Evolutionary conservation across 2,888 invertebrate genomes (phyloP), one percentile per base, ranked within the genome.

Genomic region (Orthosia incerta): DNA sequence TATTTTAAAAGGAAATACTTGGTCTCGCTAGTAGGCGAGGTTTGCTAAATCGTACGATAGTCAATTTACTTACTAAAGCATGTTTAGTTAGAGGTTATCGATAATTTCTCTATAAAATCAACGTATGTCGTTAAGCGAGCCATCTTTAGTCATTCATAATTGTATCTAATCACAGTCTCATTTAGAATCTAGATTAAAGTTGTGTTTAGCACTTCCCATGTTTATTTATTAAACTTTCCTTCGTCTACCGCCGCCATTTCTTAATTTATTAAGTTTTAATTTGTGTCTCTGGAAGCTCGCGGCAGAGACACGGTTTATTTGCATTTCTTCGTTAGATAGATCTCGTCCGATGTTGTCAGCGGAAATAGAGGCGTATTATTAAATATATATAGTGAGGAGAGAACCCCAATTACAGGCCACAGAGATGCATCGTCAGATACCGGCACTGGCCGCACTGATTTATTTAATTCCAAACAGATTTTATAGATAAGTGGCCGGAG

Each of bases 331-430:
- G 46, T 62, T 63, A 80, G 84, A 87, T 85, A 77, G 79, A 85
- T 88, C 82, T 85, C 67, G 56, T 71, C 70, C 62, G 87, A 86
- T 86, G 88, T 86, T 89, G 88, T 88, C 88, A 86, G 86, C 89
- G 91, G 90, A 91, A 91, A 88, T 86, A 77, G 84, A 79, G 81
- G 86, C 81, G 83, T 92, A 87, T 89, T 92, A 91, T 91, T 92
- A 92, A 89, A 91, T 91, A 88, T 86, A 89, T 86, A 79, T 78
- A 83, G 76, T 79, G 67, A 76, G 61, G 75, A 74, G 69, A 62
- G 77, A 82, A 74, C 75, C 87, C 89, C 91, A 91, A 92, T 92
- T 91, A 91, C 85, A 88, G 86, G 68, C 62, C 74, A 69, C 60
- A 57, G 76, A 88, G 90, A 91, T 91, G 87, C 85, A 82, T 83